These are phyloP conservation scores for Popillia japonica DNA, from an alignment of 1,140 invertebrate species.

Conservation along the genomic window DNA sequence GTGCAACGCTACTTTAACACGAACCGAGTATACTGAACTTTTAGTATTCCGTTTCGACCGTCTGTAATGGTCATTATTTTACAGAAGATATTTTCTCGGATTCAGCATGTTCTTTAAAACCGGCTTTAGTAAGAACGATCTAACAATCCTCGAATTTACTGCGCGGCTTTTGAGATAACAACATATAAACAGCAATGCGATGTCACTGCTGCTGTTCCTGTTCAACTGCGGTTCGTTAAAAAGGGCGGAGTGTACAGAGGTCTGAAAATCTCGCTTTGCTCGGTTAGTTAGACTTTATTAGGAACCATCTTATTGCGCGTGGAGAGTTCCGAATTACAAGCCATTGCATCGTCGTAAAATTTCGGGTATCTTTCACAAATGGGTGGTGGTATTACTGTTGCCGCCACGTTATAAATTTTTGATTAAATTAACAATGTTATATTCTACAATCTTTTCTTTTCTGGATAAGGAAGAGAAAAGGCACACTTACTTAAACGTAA, in stretches of 20 bases:
- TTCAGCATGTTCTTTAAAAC: background rate
- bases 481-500: too few relatives aligned
- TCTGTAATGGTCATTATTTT: background rate
- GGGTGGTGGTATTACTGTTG: background rate
- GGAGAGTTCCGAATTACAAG: conserved; percentile 8
- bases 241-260: background rate
- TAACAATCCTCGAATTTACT: conserved; percentile 20
- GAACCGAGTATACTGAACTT: background rate
- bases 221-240: too few relatives aligned
- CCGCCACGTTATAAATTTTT: conserved; percentile 6
- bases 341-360: conserved; percentile 20
- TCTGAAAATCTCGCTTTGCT: conserved; percentile 22
- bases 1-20: background rate
- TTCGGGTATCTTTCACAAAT: conserved; percentile 14
- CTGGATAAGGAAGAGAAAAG: too few relatives aligned
- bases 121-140: background rate
- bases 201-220: conserved; percentile 4
- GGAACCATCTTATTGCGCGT: conserved; percentile 17
- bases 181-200: conserved; percentile 26
- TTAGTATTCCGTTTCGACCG: background rate
- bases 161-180: conserved; percentile 25
- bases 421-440: background rate
- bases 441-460: too few relatives aligned
- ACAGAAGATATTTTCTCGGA: background rate
- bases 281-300: conserved; percentile 24